phyloP scores from a whole-genome alignment of 2,888 invertebrate genomes.

The Polyploca ridens region DNA sequence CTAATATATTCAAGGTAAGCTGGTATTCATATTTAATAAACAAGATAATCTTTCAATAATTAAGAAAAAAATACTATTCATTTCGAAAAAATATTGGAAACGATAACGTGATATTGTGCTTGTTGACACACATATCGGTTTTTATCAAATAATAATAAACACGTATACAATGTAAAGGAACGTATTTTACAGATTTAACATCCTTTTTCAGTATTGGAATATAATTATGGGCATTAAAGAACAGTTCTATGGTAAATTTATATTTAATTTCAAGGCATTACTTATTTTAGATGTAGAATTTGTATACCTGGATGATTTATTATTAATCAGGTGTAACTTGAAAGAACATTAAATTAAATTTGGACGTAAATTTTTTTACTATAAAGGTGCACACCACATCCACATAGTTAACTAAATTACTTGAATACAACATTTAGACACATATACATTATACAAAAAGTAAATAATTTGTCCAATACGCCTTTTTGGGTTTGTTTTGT shows the following conservation, averaged over 20 bases:
- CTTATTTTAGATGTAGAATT: neutral
- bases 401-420: neutral
- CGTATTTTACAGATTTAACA: neutral
- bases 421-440: no score
- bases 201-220: neutral
- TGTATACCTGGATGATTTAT: neutral
- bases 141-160: neutral
- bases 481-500: neutral
- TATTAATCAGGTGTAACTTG: neutral
- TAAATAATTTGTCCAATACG: neutral
- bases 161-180: neutral
- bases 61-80: no score
- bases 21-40: neutral
- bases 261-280: neutral
- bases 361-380: neutral
- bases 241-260: neutral
- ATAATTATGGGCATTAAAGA: neutral
- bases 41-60: no score
- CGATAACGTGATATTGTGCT: neutral
- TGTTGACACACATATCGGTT: neutral
- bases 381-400: neutral
- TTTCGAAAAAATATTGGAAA: no score
- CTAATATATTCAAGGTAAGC: conserved; percentile 92
- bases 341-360: neutral
- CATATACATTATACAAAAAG: no score